Conservation (phyloP, 2,113 vertebrate genomes). For the Limnothrissa miodon region DNA sequence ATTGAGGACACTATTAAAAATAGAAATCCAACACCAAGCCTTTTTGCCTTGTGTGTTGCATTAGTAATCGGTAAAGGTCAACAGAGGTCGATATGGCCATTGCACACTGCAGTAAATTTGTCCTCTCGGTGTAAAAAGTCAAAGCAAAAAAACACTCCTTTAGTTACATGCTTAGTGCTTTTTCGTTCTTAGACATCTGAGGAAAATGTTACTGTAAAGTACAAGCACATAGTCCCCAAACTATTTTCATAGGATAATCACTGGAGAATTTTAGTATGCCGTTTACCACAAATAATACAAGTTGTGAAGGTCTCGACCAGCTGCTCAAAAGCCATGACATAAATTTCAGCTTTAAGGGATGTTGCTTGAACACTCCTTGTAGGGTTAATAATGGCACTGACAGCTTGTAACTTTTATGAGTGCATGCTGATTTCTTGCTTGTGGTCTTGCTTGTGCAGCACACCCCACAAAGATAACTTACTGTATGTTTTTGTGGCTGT, state of each 20-base stretch:
- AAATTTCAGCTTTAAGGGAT: slow-evolving; percentile 11
- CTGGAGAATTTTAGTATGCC: not conserved
- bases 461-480: slow-evolving; percentile 16
- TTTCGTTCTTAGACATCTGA: not conserved
- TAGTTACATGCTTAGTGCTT: not conserved
- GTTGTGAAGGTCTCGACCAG: not conserved
- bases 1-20: not conserved
- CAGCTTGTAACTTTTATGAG: slow-evolving; percentile 15
- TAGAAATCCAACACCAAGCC: not conserved
- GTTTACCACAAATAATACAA: not conserved
- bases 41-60: not conserved
- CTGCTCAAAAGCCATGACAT: not conserved
- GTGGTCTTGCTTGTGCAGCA: not conserved
- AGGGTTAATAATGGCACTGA: slow-evolving; percentile 14
- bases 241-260: not conserved
- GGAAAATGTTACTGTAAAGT: not conserved
- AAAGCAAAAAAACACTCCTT: not conserved
- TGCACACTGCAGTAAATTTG: not conserved
- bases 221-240: not conserved
- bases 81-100: not conserved
- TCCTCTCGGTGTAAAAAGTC: not conserved
- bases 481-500: slow-evolving; percentile 2
- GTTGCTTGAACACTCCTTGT: slow-evolving; percentile 2
- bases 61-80: not conserved
- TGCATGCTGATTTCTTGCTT: not conserved